Conservation (phyloP, 1,140 invertebrate genomes). For the Bombus soroeensis region DNA sequence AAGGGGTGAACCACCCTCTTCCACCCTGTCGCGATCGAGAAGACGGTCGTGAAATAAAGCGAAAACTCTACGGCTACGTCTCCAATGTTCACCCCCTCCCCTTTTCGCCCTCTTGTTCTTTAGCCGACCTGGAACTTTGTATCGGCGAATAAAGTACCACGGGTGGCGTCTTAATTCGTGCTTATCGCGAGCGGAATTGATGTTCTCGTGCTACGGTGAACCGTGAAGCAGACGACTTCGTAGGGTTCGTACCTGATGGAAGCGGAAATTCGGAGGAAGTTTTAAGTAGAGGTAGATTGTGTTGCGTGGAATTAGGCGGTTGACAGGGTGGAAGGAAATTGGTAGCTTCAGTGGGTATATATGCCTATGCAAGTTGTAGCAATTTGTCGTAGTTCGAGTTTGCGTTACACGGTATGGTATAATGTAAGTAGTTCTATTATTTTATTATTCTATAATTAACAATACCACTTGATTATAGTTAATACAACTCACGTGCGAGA, state of each 20-base stretch:
- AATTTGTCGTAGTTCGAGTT: no score
- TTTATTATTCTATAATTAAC: no score
- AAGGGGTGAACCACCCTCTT: constrained; percentile 28
- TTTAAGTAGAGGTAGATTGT: neutral
- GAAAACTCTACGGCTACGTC: constrained; percentile 49
- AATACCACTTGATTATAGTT: no score
- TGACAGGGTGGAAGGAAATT: neutral
- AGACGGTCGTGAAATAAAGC: constrained; percentile 66
- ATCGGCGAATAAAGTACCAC: constrained; percentile 28
- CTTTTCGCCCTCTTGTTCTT: neutral
- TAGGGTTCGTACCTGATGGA: neutral
- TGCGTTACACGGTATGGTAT: no score
- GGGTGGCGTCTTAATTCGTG: constrained; percentile 43
- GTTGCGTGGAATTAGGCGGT: no score
- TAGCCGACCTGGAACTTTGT: constrained; percentile 37
- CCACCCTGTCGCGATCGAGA: constrained; percentile 39
- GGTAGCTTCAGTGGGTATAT: neutral
- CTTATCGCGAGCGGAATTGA: constrained; percentile 27
- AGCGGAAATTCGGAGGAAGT: constrained; percentile 4
- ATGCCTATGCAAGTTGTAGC: neutral
- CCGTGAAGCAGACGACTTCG: neutral
- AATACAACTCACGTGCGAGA: no score
- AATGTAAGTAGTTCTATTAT: no score
- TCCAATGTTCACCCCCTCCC: neutral
- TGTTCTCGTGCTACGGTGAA: neutral